Base-by-base conservation (phyloP, 2,113 vertebrate species). In the Limnothrissa miodon region DNA sequence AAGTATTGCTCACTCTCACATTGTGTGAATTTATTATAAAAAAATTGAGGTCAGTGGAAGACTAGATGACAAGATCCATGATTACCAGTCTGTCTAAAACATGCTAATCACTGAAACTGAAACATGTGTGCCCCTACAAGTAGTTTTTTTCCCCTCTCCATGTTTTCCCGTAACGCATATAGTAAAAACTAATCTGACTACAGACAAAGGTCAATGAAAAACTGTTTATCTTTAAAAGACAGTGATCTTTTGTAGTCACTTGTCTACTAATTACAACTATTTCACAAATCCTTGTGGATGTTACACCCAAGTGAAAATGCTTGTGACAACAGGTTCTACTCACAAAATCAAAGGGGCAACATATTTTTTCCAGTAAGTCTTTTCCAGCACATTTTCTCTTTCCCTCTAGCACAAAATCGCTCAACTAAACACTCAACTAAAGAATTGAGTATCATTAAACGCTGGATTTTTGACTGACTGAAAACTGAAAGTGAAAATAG, bases 281-380 rank as follows among this genome's bases (percentile, higher is more conserved):
- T 92, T 88, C 85, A 87, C 86, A 29, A 85, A 89, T 82, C 84
- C 87, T 85, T 83, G 92, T 92, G 87, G 90, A 93, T 92, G 87
- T 89, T 45, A 80, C 90, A 84, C 86, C 84, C 80, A 56, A 88
- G 91, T 91, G 90, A 88, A 86, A 91, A 87, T 81, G 87, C 87
- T 90, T 91, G 89, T 90, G 85, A 90, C 92, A 93, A 90, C 88
- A 90, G 83, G 88, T 85, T 46, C 78, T 89, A 83, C 88, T 89
- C 84, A 86, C 87, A 86, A 86, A 90, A 87, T 90, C 84, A 13
- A 84, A 2, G 45, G 78, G 78, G 85, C 85, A 84, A 81, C 82
- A 81, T 85, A 85, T 84, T 88, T 51, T 4, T 80, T 62, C 78
- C 62, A 39, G 66, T 36, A 33, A 62, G 86, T 82, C 11, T 45